Evolutionary conservation across 2,888 invertebrate genomes (phyloP).

Genomic region (Hydrotaea cyrtoneurina): DNA sequence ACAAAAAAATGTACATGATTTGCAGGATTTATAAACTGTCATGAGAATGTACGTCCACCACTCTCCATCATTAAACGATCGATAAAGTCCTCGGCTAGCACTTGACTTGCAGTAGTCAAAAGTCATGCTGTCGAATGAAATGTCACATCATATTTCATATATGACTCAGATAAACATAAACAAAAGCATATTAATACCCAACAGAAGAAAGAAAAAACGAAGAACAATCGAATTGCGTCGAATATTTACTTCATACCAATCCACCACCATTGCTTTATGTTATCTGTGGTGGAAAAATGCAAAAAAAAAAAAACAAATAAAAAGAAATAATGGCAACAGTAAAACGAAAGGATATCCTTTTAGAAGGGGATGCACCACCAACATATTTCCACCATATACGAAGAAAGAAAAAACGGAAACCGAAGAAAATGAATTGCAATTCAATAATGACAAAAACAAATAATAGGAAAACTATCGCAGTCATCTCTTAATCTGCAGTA

Average conservation of each 20-base stretch:
- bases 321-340: not conserved
- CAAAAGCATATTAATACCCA: not conserved
- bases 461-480: not conserved
- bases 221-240: not conserved
- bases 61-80: not conserved
- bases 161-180: not conserved
- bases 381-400: not conserved
- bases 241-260: not conserved
- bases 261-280: not conserved
- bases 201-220: not conserved
- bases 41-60: too few relatives aligned
- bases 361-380: not conserved
- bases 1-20: not conserved
- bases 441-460: conserved; percentile 6
- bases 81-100: not conserved
- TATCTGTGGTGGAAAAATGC: not conserved
- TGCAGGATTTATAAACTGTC: not conserved
- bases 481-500: conserved; percentile 37
- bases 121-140: not conserved
- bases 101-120: not conserved
- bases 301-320: not conserved
- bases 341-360: not conserved
- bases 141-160: not conserved
- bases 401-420: not conserved
- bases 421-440: conserved; percentile 5